Base-by-base conservation (phyloP, 1,140 invertebrate species). In the Pararge aegeria region DNA sequence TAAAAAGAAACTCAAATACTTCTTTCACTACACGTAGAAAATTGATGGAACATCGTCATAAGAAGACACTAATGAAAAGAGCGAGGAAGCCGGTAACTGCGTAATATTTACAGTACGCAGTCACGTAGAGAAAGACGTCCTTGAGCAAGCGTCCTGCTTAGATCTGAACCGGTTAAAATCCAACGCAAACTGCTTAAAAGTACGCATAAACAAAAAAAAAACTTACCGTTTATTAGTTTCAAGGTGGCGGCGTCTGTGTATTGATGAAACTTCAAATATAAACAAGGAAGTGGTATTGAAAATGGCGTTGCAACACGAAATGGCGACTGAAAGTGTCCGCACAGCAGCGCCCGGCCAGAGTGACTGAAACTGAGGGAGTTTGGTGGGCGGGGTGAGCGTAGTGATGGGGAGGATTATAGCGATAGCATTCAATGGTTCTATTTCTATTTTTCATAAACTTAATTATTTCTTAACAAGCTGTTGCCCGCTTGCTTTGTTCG, bases 271-370 rank as follows among this genome's bases (percentile, higher is more conserved):
- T 7, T 46, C 5, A 27, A 37, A 24, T 24, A 56, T 68, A 68
- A 76, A 75, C 66, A 68, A 82, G 76, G 71, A 80, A 80, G 70
- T 75, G 55, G 42, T 61, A 54, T 59, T 62, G 68, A 48, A 64
- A 75, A 82, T 80, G 80, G 79, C 80, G 80, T 74, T 72, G 64
- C 66, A 66, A 40, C 50, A 55, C 61, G 70, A 74, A 54, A 82
- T 78, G 73, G 75, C 75, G 70, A 40, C 30, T 34, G 49, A 48
- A 58, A 65, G 64, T 70, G 77, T 78, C 78, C 72, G 74, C 29
- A 67, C 74, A 59, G 70, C 58, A 66, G 52, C 70, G 70, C 64
- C 68, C 68, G 62, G 61, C 73, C 66, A 64, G 66, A 64, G 65
- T 75, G 66, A 84, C 44, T 46, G 44, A 46, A 46, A 16, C 84